Evolutionary conservation across 1,140 invertebrate species (phyloP).

Genomic region (Archivesica marissinica): DNA sequence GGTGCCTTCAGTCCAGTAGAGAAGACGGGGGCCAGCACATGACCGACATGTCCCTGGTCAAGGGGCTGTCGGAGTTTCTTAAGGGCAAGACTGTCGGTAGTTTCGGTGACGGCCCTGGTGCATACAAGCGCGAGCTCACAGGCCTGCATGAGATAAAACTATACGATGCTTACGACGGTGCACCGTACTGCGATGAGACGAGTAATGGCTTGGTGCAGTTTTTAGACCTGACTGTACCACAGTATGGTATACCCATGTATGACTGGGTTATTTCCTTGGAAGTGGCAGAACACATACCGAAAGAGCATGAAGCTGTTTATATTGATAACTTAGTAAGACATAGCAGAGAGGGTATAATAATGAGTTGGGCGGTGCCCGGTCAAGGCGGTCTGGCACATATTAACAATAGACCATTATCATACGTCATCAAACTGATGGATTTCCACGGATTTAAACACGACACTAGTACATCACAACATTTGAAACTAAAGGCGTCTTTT

Average conservation of each 20-base stretch:
- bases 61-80: slow-evolving; percentile 57
- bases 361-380: slow-evolving; percentile 68
- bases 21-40: slow-evolving; percentile 57
- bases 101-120: slow-evolving; percentile 69
- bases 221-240: slow-evolving; percentile 65
- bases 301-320: slow-evolving; percentile 64
- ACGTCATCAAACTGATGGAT: slow-evolving; percentile 57
- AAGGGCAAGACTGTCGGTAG: slow-evolving; percentile 62
- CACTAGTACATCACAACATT: slow-evolving; percentile 3
- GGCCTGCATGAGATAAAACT: slow-evolving; percentile 36
- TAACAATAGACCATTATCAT: slow-evolving; percentile 52
- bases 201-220: slow-evolving; percentile 58
- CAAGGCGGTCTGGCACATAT: slow-evolving; percentile 65
- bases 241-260: slow-evolving; percentile 64
- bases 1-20: slow-evolving; percentile 52
- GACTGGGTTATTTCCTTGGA: slow-evolving; percentile 64
- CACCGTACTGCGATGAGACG: slow-evolving; percentile 66
- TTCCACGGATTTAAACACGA: slow-evolving; percentile 63
- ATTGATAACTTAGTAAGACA: slow-evolving; percentile 68
- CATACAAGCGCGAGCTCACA: slow-evolving; percentile 64
- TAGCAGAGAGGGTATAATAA: slow-evolving; percentile 63
- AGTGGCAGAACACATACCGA: slow-evolving; percentile 65
- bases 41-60: slow-evolving; percentile 56
- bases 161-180: slow-evolving; percentile 68
- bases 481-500: slow-evolving; percentile 49